Base-by-base conservation (phyloP, 2,797 vertebrate species). In the Notoglanidium macrostoma region DNA sequence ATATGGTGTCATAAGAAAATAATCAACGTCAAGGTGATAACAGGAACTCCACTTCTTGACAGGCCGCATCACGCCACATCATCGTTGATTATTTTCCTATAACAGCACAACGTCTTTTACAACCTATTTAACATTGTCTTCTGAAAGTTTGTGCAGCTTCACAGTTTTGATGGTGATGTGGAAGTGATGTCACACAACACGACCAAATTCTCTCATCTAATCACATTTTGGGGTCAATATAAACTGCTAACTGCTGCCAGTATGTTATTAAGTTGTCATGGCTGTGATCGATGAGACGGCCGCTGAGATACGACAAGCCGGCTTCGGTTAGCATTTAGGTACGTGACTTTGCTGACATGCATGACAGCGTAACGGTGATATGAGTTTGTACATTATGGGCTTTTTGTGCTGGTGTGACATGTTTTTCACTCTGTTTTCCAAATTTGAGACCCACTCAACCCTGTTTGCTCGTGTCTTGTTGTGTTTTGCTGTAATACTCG, bases 201-300 rank as follows among this genome's bases (percentile, higher is more conserved):
- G n/a, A 78, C 51, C n/a, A 15, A 78, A 23, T 79, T 40, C 77
- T 79, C 59, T 79, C 54, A 79, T 26, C 32, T 59, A 40, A 59
- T 40, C 54, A 59, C 77, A 15, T 79, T 79, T 40, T 40, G 54
- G 77, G 77, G 32, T 59, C 77, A 59, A 35, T 59, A 40, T 59
- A 26, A 79, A 79, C 77, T 3, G 54, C 55, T 79, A 79, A 59
- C 40, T 26, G 35, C 77, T 59, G 32, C 54, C 77, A 40, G 77
- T 8, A n/a, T 79, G 3, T 79, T 59, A 79, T 79, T 59, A 35
- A 79, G 77, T 26, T 55, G 74, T 55, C 77, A 40, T 40, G 32
- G 32, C 77, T 59, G 77, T 79, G 77, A 59, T 78, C 29, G 76
- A 78, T 78, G 54, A 51, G 21, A 54, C 29, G n/a, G 19, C 21